These are phyloP conservation scores for Ruditapes philippinarum DNA, from an alignment of 1,140 invertebrate genomes.

Conservation along the genomic window DNA sequence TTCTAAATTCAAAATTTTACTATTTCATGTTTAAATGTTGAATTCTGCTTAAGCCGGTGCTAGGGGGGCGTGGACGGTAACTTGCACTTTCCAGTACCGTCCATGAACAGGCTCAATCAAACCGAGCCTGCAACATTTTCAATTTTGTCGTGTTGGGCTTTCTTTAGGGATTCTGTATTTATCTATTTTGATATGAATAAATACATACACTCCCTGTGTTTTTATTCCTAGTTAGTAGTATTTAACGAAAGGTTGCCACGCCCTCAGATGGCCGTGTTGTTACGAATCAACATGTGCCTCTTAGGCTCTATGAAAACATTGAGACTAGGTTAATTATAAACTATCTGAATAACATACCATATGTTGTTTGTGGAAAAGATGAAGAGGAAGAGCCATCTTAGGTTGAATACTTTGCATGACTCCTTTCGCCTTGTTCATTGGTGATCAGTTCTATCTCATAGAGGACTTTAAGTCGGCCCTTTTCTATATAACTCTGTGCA, in stretches of 20 bases:
- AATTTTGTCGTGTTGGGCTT: too few relatives aligned
- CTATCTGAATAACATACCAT: neutral
- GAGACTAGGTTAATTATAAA: neutral
- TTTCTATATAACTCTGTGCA: neutral
- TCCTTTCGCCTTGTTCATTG: neutral
- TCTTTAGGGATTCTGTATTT: too few relatives aligned
- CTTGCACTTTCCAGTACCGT: too few relatives aligned
- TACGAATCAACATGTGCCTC: conserved; percentile 10
- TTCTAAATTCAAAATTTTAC: too few relatives aligned
- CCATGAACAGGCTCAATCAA: too few relatives aligned
- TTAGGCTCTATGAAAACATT: conserved; percentile 27
- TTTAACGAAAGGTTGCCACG: neutral
- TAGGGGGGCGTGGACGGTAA: too few relatives aligned
- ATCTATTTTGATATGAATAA: too few relatives aligned
- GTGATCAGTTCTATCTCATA: conserved; percentile 2
- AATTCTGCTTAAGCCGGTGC: too few relatives aligned
- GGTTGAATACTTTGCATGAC: neutral
- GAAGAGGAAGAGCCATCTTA: conserved; percentile 14
- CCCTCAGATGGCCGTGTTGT: neutral
- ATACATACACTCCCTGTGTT: neutral
- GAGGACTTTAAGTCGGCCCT: neutral
- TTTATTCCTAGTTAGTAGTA: neutral
- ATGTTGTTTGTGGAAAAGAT: neutral
- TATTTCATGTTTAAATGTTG: too few relatives aligned
- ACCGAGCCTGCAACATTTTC: too few relatives aligned